A percentile compares a stretch with the other conserved stretches of the same genome.
These are phyloP conservation scores for Epinephelus lanceolatus DNA, from an alignment of 2,113 vertebrate genomes.

Conservation along the genomic window DNA sequence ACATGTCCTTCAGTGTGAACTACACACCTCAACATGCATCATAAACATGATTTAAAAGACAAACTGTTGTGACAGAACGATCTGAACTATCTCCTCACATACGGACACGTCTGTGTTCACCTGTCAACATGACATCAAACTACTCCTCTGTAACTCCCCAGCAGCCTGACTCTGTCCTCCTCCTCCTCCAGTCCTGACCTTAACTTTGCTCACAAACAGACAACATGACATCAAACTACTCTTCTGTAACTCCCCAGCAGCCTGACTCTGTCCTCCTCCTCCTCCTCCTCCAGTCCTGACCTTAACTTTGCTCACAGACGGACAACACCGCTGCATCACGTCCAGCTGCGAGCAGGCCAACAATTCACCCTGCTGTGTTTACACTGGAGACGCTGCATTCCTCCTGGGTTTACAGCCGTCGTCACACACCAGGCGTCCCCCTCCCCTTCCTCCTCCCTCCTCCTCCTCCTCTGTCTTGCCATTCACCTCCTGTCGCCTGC, in stretches of 20 bases:
- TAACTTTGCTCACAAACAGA: neutral
- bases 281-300: conserved; percentile 8
- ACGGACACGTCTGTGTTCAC: no score
- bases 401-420: conserved; percentile 16
- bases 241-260: neutral
- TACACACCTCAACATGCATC: neutral
- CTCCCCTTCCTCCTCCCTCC: neutral
- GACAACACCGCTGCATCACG: neutral
- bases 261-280: neutral
- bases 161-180: neutral
- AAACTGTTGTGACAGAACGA: no score
- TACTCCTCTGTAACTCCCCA: no score
- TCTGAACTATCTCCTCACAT: no score
- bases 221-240: no score
- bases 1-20: no score
- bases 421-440: neutral
- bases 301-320: conserved; percentile 1
- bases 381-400: neutral
- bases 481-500: conserved; percentile 18
- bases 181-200: conserved; percentile 17
- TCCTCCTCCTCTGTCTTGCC: neutral
- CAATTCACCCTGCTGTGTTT: conserved; percentile 22
- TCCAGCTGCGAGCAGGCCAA: conserved; percentile 3
- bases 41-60: neutral
- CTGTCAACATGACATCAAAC: no score